phyloP scores from a whole-genome alignment of 1,140 invertebrate species.

The Aphis gossypii region DNA sequence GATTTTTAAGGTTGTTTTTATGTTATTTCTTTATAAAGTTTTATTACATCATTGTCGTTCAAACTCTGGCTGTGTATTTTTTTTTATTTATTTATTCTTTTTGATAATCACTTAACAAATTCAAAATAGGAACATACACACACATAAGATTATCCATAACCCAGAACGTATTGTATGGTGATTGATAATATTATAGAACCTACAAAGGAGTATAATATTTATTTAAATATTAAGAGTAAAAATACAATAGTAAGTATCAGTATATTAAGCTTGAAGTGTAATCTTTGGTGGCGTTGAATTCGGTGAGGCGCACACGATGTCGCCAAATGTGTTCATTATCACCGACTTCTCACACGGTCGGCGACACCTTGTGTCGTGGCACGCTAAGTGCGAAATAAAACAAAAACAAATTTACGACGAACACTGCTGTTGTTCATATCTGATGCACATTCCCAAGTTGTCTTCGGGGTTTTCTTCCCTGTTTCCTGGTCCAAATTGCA shows the following conservation, averaged over 20 bases:
- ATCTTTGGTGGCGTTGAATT: not conserved
- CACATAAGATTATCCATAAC: not conserved
- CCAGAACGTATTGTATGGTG: not conserved
- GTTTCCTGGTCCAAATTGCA: constrained; percentile 74
- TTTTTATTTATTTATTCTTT: not conserved
- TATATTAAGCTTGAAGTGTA: not conserved
- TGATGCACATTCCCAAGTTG: constrained; percentile 80
- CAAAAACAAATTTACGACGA: constrained; percentile 23
- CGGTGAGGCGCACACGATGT: not conserved
- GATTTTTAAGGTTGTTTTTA: constrained; percentile 54
- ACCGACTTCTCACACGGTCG: not conserved
- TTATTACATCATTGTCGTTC: constrained; percentile 55
- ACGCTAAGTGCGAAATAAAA: not conserved
- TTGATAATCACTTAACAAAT: not conserved
- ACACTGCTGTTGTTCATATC: constrained; percentile 76
- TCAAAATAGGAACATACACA: not conserved
- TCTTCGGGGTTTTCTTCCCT: constrained; percentile 76
- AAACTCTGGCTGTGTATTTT: constrained; percentile 12
- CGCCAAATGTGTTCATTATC: not conserved
- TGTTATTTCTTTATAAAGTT: constrained; percentile 57
- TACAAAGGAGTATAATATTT: not conserved
- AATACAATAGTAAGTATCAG: not conserved
- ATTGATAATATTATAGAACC: not conserved
- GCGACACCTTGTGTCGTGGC: not conserved
- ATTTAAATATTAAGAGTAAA: not conserved